phyloP scores from a whole-genome alignment of 1,140 invertebrate species.

The Zaprionus lachaisei region DNA sequence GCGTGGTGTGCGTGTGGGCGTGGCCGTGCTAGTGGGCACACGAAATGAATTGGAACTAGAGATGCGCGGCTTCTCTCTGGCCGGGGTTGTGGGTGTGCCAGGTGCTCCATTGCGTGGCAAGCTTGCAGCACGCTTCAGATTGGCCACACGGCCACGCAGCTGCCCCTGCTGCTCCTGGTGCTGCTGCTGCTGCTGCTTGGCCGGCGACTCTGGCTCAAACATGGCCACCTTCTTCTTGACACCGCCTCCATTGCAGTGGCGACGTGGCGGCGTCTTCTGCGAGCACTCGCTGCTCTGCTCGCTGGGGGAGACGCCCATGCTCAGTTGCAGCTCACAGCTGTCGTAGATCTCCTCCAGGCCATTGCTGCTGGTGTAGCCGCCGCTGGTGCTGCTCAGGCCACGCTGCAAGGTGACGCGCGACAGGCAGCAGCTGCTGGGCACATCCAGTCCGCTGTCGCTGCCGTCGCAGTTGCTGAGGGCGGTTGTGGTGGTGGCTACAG shows the following conservation, averaged over 20 bases:
- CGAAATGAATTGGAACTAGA: conserved; percentile 59
- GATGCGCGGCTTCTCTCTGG: conserved; percentile 53
- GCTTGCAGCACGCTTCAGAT: conserved; percentile 85
- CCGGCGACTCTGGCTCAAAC: conserved; percentile 64
- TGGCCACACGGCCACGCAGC: conserved; percentile 62
- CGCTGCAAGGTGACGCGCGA: conserved; percentile 78
- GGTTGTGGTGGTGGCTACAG: conserved; percentile 31
- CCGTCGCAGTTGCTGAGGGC: conserved; percentile 86
- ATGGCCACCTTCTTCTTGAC: conserved; percentile 82
- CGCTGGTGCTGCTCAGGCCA: conserved; percentile 86
- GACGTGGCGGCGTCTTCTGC: conserved; percentile 59
- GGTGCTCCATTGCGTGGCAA: conserved; percentile 85
- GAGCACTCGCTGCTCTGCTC: conserved; percentile 91
- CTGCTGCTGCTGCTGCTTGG: conserved; percentile 1
- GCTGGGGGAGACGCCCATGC: conserved; percentile 86
- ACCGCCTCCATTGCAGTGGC: conserved; percentile 40
- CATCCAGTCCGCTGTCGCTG: conserved; percentile 91
- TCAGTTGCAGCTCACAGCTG: conserved; percentile 89
- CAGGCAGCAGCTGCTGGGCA: conserved; percentile 85
- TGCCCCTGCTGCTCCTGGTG: conserved; percentile 34
- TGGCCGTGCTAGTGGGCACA: conserved; percentile 47
- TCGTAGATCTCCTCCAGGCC: conserved; percentile 86
- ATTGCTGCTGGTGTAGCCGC: conserved; percentile 87
- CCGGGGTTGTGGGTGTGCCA: conserved; percentile 15
- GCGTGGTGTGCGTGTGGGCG: conserved; percentile 84